Conservation (phyloP, 2,888 invertebrate genomes). For the Platycnemis pennipes region DNA sequence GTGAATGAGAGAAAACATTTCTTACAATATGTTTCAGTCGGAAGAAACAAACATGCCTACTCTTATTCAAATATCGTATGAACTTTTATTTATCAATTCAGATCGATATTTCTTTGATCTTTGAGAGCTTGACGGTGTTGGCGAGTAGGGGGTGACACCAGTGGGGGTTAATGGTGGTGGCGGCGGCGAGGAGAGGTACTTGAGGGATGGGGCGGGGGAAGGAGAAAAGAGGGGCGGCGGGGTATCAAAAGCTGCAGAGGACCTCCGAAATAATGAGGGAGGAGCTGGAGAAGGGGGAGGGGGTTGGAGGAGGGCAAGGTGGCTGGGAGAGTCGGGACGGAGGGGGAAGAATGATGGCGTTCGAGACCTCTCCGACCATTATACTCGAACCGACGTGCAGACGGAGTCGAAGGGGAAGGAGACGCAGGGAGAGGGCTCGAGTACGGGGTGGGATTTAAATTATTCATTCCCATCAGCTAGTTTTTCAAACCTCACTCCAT, state of each 20-base stretch:
- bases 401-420: background rate
- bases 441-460: background rate
- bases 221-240: background rate
- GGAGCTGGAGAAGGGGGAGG: no score
- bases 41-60: background rate
- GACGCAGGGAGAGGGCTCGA: background rate
- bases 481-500: background rate
- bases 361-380: no score
- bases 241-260: background rate
- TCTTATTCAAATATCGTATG: background rate
- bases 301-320: background rate
- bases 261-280: conserved; percentile 43
- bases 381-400: background rate
- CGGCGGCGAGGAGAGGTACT: background rate
- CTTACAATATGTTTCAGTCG: no score
- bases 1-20: no score
- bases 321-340: background rate
- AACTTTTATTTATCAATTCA: background rate
- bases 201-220: background rate
- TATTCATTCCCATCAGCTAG: background rate
- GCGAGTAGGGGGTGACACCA: background rate
- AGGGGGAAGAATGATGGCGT: no score
- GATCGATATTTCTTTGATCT: background rate
- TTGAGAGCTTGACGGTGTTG: no score
- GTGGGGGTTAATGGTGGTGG: background rate